Conservation (phyloP, 2,113 vertebrate species). For the Siniperca chuatsi region DNA sequence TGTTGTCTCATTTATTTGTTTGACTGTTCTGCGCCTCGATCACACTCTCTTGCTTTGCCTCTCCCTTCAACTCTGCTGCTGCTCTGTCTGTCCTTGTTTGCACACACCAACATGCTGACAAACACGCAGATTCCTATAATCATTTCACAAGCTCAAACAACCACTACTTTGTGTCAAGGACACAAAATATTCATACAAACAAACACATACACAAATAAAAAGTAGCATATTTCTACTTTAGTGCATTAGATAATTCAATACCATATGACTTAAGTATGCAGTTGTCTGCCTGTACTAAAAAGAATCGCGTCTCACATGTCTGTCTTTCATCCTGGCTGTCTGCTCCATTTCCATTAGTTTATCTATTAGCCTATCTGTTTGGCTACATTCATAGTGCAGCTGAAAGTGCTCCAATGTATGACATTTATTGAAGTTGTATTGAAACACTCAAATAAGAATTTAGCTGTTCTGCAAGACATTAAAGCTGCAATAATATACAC, state of each 20-base stretch:
- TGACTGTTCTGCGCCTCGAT: constrained; percentile 5
- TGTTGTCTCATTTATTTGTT: constrained; percentile 35
- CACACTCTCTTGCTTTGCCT: constrained; percentile 1
- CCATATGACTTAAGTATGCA: neutral
- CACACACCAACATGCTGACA: constrained; percentile 9
- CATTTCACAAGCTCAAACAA: constrained; percentile 58
- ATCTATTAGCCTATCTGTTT: neutral
- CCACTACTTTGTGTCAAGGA: constrained; percentile 61
- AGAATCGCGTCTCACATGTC: neutral
- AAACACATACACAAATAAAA: neutral
- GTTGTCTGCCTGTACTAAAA: neutral
- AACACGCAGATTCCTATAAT: constrained; percentile 60
- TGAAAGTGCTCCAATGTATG: too few relatives aligned
- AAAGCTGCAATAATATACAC: neutral
- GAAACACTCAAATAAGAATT: neutral
- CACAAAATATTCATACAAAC: constrained; percentile 8
- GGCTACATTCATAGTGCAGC: neutral
- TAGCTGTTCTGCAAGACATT: neutral
- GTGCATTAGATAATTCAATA: neutral
- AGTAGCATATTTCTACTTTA: neutral
- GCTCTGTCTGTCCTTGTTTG: constrained; percentile 50
- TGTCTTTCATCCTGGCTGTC: neutral
- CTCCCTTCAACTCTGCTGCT: constrained; percentile 13
- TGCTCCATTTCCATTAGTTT: neutral
- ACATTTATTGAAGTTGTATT: neutral